Evolutionary conservation across 1,140 invertebrate species (phyloP), one percentile per base, ranked within the genome.

Genomic region (Proctacanthus coquilletti): DNA sequence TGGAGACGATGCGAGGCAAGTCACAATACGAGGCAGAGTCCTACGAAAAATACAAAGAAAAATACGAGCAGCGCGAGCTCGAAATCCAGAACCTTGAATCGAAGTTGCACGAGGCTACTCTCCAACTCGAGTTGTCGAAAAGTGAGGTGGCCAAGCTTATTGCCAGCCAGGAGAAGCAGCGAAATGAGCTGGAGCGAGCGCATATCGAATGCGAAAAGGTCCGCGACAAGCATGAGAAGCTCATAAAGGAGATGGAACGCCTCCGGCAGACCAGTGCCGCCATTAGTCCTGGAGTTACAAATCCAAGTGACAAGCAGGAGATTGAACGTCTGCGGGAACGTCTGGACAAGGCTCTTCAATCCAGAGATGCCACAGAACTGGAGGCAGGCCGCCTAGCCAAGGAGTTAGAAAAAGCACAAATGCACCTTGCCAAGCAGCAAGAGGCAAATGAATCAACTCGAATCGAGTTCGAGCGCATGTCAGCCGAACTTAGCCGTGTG

Each of bases 21-120:
- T 87, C 82, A 65, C 78, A 82, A 60, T 79, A 82, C 60, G 83
- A 87, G 64, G 77, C 83, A 56, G 84, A 89, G 57, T 85, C 84
- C 48, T 76, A 74, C 65, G 80, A 83, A 32, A 80, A 80, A 50
- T 67, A 77, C 43, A 71, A 78, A 46, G 79, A 85, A 51, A 71
- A 76, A 30, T 74, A 76, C 42, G 81, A 87, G 30, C 63, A 70
- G 36, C 65, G 76, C 32, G 80, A 84, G 48, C 60, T 70, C 29
- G 83, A 88, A 46, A 62, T 85, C 14, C 82, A 85, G 54, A 72
- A 74, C 45, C 62, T 74, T 38, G 82, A 86, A 61, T 73, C 75
- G 19, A 76, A 80, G 50, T 61, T 83, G 27, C 83, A 84, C 51
- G 81, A 85, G 62, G 55, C 78, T 11, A 77, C 77, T 44, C 68